Percentiles rank a stretch among this genome's conserved stretches.
phyloP scores from a whole-genome alignment of 1,140 invertebrate genomes.

The Ooceraea biroi region DNA sequence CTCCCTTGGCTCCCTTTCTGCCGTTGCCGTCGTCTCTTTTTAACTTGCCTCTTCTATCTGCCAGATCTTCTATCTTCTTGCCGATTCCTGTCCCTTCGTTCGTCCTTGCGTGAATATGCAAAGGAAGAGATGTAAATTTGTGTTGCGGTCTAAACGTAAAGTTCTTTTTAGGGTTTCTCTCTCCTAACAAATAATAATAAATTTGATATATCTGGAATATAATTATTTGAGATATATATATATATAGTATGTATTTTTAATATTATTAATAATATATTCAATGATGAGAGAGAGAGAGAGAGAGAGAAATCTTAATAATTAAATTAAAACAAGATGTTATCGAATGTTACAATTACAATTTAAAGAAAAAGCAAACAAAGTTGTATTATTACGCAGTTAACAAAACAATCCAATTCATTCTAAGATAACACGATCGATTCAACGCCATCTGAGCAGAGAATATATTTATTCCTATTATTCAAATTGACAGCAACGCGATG shows the following conservation, averaged over 20 bases:
- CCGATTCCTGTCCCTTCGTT: constrained; percentile 4
- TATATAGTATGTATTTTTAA: not conserved
- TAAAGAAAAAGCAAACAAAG: too few species aligned
- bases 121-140: not conserved
- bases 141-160: not conserved
- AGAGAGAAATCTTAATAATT: too few species aligned
- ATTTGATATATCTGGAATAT: constrained; percentile 2
- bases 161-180: not conserved
- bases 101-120: not conserved
- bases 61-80: constrained; percentile 14
- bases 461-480: not conserved
- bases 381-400: too few species aligned
- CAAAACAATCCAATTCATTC: not conserved
- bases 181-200: not conserved
- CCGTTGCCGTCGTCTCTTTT: constrained; percentile 41
- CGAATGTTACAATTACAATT: too few species aligned
- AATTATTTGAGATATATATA: not conserved
- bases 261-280: not conserved
- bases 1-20: constrained; percentile 31
- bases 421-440: not conserved
- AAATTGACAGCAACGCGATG: not conserved
- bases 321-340: too few species aligned
- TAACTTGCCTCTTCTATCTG: constrained; percentile 4
- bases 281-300: too few species aligned
- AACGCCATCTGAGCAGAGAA: too few species aligned